These are phyloP conservation scores for Caenorhabditis japonica DNA, from an alignment of 2,888 invertebrate species.

Conservation along the genomic window DNA sequence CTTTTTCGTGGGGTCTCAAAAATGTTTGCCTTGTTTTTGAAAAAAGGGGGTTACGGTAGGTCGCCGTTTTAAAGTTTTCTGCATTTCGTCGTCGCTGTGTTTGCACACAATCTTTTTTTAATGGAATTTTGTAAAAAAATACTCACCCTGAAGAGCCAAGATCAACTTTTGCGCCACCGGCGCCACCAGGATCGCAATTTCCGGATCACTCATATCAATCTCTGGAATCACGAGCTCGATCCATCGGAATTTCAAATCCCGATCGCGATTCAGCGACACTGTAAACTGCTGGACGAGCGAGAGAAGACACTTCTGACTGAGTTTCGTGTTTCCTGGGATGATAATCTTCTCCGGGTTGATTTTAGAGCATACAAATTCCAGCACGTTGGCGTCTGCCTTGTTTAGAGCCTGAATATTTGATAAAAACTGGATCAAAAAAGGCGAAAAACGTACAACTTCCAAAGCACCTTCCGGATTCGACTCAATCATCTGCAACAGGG, in stretches of 20 bases:
- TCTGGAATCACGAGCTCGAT: conserved; percentile 58
- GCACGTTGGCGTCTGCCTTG: conserved; percentile 89
- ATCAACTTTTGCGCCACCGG: conserved; percentile 50
- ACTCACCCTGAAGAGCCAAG: conserved; percentile 49
- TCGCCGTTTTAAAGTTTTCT: too few species aligned
- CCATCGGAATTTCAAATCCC: conserved; percentile 68
- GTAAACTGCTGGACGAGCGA: conserved; percentile 89
- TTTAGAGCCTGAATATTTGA: conserved; percentile 83
- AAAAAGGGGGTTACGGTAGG: too few species aligned
- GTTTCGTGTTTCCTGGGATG: conserved; percentile 66
- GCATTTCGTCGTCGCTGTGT: too few species aligned
- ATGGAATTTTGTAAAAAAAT: too few species aligned
- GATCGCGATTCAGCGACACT: conserved; percentile 61
- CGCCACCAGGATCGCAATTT: conserved; percentile 41
- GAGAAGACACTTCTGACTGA: conserved; percentile 90
- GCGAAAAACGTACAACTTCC: conserved; percentile 23
- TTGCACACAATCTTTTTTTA: too few species aligned
- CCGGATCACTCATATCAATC: conserved; percentile 51
- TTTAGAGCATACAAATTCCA: conserved; percentile 88
- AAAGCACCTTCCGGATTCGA: conserved; percentile 37
- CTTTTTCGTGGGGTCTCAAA: too few species aligned
- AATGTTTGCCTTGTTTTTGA: too few species aligned
- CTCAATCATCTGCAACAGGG: conserved; percentile 21
- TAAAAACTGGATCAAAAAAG: not conserved
- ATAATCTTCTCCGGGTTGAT: conserved; percentile 85